These are phyloP conservation scores for Vulpes ferrilata DNA, from an alignment of 2,113 vertebrate genomes.

Conservation along the genomic window DNA sequence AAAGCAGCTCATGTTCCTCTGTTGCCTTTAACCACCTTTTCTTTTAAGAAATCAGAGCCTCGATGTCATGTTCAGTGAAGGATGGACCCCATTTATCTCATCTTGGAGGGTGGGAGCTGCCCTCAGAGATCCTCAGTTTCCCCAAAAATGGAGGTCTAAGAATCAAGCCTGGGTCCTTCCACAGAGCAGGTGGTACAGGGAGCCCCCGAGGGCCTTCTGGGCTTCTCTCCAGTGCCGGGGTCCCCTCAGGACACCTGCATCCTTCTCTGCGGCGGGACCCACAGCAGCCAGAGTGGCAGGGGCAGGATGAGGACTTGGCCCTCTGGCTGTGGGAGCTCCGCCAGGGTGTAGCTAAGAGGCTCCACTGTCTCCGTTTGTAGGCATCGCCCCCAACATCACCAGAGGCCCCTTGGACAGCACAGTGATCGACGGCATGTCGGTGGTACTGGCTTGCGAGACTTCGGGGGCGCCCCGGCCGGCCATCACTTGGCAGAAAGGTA, in stretches of 20 bases:
- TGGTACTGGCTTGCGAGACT: slow-evolving; percentile 97
- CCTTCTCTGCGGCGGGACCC: not conserved
- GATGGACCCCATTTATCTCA: not conserved
- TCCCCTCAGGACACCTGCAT: accelerated
- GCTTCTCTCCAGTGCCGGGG: not conserved
- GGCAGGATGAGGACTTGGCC: not conserved
- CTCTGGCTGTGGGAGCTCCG: not conserved
- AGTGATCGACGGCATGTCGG: slow-evolving; percentile 96
- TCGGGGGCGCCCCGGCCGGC: slow-evolving; percentile 96
- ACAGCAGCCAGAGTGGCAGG: too few relatives aligned
- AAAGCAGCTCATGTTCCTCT: too few relatives aligned
- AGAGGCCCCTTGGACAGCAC: slow-evolving; percentile 97
- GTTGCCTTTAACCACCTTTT: accelerated
- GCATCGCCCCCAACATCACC: slow-evolving; percentile 98
- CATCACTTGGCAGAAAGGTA: slow-evolving; percentile 99
- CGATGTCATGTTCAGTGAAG: accelerated
- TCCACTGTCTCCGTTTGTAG: slow-evolving; percentile 83
- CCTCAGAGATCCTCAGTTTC: not conserved
- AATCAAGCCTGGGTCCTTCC: not conserved
- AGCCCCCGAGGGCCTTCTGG: not conserved
- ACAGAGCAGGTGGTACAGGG: accelerated
- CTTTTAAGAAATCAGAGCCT: not conserved
- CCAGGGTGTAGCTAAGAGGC: not conserved
- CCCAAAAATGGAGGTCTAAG: not conserved
- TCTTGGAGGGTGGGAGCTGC: not conserved